These are phyloP conservation scores for Synergus japonicus DNA, from an alignment of 2,888 invertebrate genomes.

Conservation along the genomic window DNA sequence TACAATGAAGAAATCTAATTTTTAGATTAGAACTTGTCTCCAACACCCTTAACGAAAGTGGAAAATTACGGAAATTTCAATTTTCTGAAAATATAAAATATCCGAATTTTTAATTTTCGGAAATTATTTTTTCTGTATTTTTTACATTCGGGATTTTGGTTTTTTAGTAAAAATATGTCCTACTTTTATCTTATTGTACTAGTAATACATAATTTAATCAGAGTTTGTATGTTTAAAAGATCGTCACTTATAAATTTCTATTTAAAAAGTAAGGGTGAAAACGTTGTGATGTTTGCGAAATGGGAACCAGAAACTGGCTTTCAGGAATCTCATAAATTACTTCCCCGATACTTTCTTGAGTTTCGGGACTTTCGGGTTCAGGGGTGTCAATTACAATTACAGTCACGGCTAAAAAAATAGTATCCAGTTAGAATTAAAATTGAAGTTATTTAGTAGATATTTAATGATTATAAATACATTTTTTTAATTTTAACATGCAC, in stretches of 20 bases:
- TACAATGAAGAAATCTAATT: too few relatives aligned
- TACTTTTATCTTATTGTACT: too few relatives aligned
- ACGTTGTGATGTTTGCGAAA: neutral
- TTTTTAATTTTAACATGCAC: neutral
- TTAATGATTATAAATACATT: neutral
- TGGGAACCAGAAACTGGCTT: neutral
- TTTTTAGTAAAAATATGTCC: too few relatives aligned
- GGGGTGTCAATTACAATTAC: neutral
- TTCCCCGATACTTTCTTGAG: neutral
- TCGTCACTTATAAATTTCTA: neutral
- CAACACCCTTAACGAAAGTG: too few relatives aligned
- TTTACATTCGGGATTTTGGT: too few relatives aligned
- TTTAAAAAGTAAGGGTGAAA: neutral
- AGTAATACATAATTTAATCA: too few relatives aligned
- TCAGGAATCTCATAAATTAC: neutral
- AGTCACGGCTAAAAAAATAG: neutral
- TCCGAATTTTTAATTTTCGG: too few relatives aligned
- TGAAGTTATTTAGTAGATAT: neutral
- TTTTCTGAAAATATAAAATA: too few relatives aligned
- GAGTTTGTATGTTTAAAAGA: too few relatives aligned
- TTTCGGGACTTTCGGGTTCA: neutral
- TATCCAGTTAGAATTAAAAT: neutral
- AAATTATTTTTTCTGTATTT: too few relatives aligned
- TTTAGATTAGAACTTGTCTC: too few relatives aligned
- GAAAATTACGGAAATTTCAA: too few relatives aligned